A percentile compares a stretch with the other conserved stretches of the same genome.
These are phyloP conservation scores for Drosophila silvestris DNA, from an alignment of 2,888 invertebrate genomes.

Conservation along the genomic window DNA sequence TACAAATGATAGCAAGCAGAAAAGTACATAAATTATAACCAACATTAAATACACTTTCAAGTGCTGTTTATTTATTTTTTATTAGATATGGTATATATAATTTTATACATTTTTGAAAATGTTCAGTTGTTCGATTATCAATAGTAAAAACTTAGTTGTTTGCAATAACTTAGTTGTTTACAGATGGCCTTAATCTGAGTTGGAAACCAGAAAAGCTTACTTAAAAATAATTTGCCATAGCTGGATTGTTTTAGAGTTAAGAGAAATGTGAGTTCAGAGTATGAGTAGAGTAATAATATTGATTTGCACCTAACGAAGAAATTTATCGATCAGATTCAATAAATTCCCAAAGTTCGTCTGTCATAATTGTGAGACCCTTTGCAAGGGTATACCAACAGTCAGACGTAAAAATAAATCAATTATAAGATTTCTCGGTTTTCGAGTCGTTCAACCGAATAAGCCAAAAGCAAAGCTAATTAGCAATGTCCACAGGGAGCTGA, in stretches of 20 bases:
- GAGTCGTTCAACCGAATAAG: slow-evolving; percentile 24
- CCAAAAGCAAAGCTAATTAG: slow-evolving; percentile 56
- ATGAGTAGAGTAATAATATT: neutral
- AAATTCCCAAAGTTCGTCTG: neutral
- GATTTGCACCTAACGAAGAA: neutral
- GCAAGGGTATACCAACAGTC: slow-evolving; percentile 15
- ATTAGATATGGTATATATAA: neutral
- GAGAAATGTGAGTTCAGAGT: neutral
- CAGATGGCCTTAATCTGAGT: neutral
- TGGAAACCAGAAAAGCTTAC: neutral
- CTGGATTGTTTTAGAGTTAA: neutral
- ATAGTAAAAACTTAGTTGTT: neutral
- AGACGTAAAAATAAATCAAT: slow-evolving; percentile 58
- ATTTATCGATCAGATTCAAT: neutral
- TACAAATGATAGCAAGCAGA: slow-evolving; percentile 5
- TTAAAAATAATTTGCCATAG: neutral
- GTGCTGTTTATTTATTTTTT: neutral
- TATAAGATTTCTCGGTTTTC: slow-evolving; percentile 48
- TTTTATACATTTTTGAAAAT: neutral
- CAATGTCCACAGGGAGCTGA: slow-evolving; percentile 25
- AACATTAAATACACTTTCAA: neutral
- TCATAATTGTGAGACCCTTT: neutral
- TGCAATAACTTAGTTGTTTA: neutral
- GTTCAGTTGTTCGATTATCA: neutral
- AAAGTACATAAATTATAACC: neutral